These are phyloP conservation scores for Mechanitis mazaeus DNA, from an alignment of 2,888 invertebrate species.

Conservation along the genomic window DNA sequence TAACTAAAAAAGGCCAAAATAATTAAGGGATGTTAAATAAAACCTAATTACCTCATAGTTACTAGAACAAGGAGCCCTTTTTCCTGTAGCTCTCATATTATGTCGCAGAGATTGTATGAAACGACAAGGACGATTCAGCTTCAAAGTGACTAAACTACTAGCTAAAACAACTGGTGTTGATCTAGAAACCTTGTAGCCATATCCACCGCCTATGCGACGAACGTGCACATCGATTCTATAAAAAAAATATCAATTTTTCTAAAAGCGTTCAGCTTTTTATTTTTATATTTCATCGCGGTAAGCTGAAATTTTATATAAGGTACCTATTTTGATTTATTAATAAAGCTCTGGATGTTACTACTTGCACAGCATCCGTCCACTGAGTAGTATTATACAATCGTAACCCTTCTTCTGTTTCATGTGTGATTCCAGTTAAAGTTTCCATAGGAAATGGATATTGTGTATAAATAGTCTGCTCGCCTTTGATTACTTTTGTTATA, in stretches of 20 bases:
- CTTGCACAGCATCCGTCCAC: slow-evolving; percentile 56
- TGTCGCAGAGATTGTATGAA: slow-evolving; percentile 83
- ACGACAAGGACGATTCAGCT: slow-evolving; percentile 80
- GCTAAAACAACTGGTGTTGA: slow-evolving; percentile 77
- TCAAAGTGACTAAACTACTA: slow-evolving; percentile 82
- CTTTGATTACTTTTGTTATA: slow-evolving; percentile 43
- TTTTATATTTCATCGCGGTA: background rate
- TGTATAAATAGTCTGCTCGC: slow-evolving; percentile 46
- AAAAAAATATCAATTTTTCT: background rate
- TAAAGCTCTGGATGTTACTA: slow-evolving; percentile 13
- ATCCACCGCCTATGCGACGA: slow-evolving; percentile 75
- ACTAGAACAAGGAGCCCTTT: slow-evolving; percentile 76
- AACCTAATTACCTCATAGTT: slow-evolving; percentile 78
- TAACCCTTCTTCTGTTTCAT: slow-evolving; percentile 80
- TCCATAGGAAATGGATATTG: slow-evolving; percentile 84
- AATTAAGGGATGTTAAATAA: background rate
- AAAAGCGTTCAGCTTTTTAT: background rate
- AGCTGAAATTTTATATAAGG: background rate
- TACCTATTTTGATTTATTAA: slow-evolving; percentile 25
- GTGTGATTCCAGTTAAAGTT: slow-evolving; percentile 73
- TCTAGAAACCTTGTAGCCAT: slow-evolving; percentile 83
- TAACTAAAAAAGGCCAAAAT: background rate
- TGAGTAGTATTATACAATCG: slow-evolving; percentile 77
- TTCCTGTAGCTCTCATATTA: slow-evolving; percentile 83
- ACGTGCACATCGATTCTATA: slow-evolving; percentile 47